Evolutionary conservation across 2,888 invertebrate genomes (phyloP), one percentile per base, ranked within the genome.

Genomic region (Epirrhoe alternata): DNA sequence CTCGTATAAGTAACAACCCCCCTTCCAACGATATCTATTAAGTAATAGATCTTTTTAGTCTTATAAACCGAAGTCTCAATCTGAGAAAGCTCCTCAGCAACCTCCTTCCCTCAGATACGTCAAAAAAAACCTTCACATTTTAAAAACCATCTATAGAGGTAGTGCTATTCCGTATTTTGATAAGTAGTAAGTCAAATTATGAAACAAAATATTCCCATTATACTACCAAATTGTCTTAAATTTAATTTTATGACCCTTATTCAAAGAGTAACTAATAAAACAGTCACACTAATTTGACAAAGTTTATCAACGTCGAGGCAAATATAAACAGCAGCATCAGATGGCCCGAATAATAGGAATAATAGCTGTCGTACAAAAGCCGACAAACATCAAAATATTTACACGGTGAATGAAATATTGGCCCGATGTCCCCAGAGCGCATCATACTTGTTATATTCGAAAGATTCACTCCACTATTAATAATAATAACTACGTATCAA

Each of bases 311-410:
- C 66, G 71, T 74, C 72, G 70, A 64, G 65, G 68, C 64, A 64
- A 71, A 70, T 75, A 72, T 76, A 78, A 75, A 82, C 73, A 77
- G 77, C 69, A 74, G 76, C 77, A 81, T 83, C 83, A 81, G 78
- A 80, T 83, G 85, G 74, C 74, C 72, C 70, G 63, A 78, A 77
- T 83, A 24, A 24, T 24, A 24, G 24, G 24, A 75, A 85, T n/a
- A n/a, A n/a, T 82, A 77, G 75, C 81, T 74, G 77, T 79, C 77
- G 78, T 71, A 81, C 80, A 84, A 81, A 81, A 82, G 80, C 81
- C 81, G 84, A 85, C 82, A 82, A 84, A 85, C 81, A 86, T 91
- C 91, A 92, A 84, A 92, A 92, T 92, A 92, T 92, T 92, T 92
- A 87, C 89, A 74, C 78, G 86, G 80, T 80, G 80, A 74, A 88